Conservation (phyloP, 2,113 vertebrate genomes). For the Spea multiplicata region DNA sequence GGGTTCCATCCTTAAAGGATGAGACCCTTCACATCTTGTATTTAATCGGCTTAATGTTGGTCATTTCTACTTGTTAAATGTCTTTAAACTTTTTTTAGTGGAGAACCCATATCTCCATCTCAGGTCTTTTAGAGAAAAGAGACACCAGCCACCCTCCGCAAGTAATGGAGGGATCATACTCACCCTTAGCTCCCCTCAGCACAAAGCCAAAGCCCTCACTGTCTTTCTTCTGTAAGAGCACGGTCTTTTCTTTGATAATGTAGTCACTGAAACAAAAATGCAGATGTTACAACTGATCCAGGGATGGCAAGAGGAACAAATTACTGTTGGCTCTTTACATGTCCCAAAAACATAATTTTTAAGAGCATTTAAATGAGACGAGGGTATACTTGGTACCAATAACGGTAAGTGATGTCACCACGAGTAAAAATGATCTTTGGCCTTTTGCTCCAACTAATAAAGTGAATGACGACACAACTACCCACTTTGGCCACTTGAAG, state of each 20-base stretch:
- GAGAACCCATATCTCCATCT: conserved; percentile 4
- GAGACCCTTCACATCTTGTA: conserved; percentile 41
- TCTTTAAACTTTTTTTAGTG: conserved; percentile 3
- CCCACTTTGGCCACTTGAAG: no score
- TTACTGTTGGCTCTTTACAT: no score
- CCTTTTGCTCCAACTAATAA: no score
- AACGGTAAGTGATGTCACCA: no score
- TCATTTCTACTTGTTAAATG: conserved; percentile 44
- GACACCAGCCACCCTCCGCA: conserved; percentile 12
- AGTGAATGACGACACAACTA: no score
- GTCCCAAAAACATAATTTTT: no score
- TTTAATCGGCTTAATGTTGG: conserved; percentile 36
- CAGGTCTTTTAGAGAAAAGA: conserved; percentile 22
- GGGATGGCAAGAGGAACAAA: no score
- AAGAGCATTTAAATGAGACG: no score
- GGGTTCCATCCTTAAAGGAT: conserved; percentile 25
- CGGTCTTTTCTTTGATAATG: conserved; percentile 93
- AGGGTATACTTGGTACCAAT: no score
- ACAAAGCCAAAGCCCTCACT: conserved; percentile 94
- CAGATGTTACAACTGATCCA: background rate
- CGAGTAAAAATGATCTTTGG: no score
- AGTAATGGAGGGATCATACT: conserved; percentile 50
- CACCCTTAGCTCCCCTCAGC: conserved; percentile 90
- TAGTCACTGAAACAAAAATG: conserved; percentile 74
- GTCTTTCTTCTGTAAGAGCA: conserved; percentile 90